Base-by-base conservation (phyloP, 64 coral and sea anemone genomes). In the Stylophora pistillata region DNA sequence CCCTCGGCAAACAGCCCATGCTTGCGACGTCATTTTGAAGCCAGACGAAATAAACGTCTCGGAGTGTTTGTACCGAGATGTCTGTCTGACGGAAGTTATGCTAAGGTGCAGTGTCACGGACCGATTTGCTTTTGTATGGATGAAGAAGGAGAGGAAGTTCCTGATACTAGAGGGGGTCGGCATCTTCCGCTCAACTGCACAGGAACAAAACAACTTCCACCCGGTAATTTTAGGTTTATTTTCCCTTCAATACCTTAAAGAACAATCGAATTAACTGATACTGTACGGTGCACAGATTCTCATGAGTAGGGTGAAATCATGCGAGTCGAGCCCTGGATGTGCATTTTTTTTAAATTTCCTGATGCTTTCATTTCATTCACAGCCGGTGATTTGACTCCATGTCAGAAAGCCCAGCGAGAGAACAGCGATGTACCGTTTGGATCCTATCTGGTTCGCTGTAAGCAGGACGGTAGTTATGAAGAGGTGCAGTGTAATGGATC, bases 101-200 rank as follows among this genome's bases (percentile, higher is more conserved):
- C 72, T 21, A n/a, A 56, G 25, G 60, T 78, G 21, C 94, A 95
- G 76, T 95, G 94, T 26, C 89, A 95, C 61, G 80, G 74, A 77
- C 85, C 86, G 15, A 60, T 71, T 52, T 95, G 94, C 81, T 95
- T 92, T 80, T 95, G 94, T 55, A 77, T 89, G 72, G 89, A 95
- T 34, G 78, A 92, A 16, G 30, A 52, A 27, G 94, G 94, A 14
- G 58, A 72, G 14, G 94, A 95, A 65, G 64, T 92, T 13, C 30
- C 72, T 54, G 85, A 86, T 1, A 92, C 94, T 18, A 82, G 94
- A 59, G 73, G 28, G 25, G 28, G 78, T 52, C 68, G 86, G 17
- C 53, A 73, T 58, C 86, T 77, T 21, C 64, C 27, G 31, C 71
- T 73, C 6, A 52, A 86, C 41, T 95, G 94, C 83, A 76, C 58